Percentiles rank a stretch among this genome's conserved stretches.
Evolutionary conservation across 2,888 invertebrate genomes (phyloP).

Genomic region (Andrena hattorfiana): DNA sequence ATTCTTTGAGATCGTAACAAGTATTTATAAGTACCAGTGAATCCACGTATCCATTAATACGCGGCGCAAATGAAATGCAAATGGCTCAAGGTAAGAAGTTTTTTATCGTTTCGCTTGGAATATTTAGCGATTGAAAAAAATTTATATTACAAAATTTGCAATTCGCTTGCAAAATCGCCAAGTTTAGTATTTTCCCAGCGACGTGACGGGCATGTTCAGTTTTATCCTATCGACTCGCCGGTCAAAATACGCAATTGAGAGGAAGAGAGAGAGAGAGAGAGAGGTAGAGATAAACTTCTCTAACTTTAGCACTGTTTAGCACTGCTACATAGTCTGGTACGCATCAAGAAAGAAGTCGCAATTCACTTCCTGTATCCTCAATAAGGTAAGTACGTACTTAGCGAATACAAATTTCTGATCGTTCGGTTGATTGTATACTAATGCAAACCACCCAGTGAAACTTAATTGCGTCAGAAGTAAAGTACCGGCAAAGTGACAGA

Average conservation of each 20-base stretch:
- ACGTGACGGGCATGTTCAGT: background rate
- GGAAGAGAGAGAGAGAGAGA: background rate
- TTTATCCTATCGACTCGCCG: slow-evolving; percentile 3
- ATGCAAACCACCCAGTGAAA: background rate
- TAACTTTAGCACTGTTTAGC: slow-evolving; percentile 9
- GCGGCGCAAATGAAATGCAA: no score
- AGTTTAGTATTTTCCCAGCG: no score
- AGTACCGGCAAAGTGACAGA: slow-evolving; percentile 22
- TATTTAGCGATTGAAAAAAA: no score
- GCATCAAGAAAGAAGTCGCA: background rate
- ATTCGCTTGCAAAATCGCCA: no score
- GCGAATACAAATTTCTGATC: background rate
- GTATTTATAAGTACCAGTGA: background rate
- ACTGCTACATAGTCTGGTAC: background rate
- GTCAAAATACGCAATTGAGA: slow-evolving; percentile 15
- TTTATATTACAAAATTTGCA: no score
- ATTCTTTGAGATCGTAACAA: background rate
- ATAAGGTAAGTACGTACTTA: slow-evolving; percentile 24
- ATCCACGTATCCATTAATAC: background rate
- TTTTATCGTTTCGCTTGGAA: no score
- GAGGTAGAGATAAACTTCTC: background rate
- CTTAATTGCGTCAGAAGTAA: background rate
- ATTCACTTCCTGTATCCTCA: background rate
- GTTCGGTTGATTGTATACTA: background rate
- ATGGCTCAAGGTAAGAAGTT: background rate